Conservation (phyloP, 2,888 invertebrate genomes). For the Torymus texanus region DNA sequence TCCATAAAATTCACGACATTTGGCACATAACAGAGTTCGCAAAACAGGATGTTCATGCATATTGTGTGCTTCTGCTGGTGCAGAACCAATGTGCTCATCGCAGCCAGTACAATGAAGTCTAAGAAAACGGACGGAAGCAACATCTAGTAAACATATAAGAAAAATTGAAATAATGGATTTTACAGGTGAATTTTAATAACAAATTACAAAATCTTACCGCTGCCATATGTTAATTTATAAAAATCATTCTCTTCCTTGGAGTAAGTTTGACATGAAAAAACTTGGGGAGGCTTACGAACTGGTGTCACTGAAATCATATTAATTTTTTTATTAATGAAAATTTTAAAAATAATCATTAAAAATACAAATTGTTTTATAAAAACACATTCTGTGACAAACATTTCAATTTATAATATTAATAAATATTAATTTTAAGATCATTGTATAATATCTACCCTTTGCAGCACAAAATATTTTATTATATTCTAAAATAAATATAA, state of each 20-base stretch:
- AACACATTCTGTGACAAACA: too few relatives aligned
- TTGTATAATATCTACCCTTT: too few relatives aligned
- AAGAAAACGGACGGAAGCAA: slow-evolving; percentile 78
- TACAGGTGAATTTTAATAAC: slow-evolving; percentile 6
- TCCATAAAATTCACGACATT: slow-evolving; percentile 86
- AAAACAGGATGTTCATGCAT: slow-evolving; percentile 85
- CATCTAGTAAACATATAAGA: slow-evolving; percentile 75
- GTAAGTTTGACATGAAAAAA: slow-evolving; percentile 52
- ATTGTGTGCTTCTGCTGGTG: slow-evolving; percentile 79
- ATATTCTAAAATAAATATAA: too few relatives aligned
- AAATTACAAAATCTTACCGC: slow-evolving; percentile 62
- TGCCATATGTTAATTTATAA: slow-evolving; percentile 68
- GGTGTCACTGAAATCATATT: slow-evolving; percentile 62
- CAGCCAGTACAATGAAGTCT: slow-evolving; percentile 86
- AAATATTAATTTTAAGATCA: too few relatives aligned
- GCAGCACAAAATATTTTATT: too few relatives aligned
- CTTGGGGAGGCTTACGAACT: slow-evolving; percentile 8
- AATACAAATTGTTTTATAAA: too few relatives aligned
- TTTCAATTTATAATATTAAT: too few relatives aligned
- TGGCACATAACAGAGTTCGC: slow-evolving; percentile 83
- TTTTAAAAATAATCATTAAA: neutral
- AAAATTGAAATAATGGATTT: slow-evolving; percentile 15
- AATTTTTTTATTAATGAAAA: neutral
- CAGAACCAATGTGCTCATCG: slow-evolving; percentile 84
- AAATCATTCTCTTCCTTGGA: slow-evolving; percentile 67